Percentiles rank a stretch among this genome's conserved stretches.
Evolutionary conservation across 2,797 vertebrate genomes (phyloP).

Genomic region (Sebastes oblongus): DNA sequence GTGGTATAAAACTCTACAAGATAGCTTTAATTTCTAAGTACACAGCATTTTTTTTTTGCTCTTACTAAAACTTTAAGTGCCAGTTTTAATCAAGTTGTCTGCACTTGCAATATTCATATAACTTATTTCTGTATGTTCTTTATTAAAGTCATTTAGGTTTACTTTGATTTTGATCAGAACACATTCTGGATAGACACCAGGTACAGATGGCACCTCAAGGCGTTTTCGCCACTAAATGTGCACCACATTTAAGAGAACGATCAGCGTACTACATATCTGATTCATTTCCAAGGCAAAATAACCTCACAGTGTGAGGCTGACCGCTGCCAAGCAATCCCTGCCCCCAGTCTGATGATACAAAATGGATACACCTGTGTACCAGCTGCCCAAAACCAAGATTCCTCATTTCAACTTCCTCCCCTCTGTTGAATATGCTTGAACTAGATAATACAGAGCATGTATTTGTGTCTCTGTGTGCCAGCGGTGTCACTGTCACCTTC

Average conservation of each 20-base stretch:
- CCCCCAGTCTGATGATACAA: slow-evolving; percentile 26
- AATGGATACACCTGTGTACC: slow-evolving; percentile 43
- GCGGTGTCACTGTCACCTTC: background rate
- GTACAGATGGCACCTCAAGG: slow-evolving; percentile 8
- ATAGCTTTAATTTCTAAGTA: background rate
- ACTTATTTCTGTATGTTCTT: background rate
- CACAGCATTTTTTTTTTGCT: background rate
- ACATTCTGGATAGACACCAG: background rate
- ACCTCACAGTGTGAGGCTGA: background rate
- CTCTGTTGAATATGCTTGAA: slow-evolving; percentile 6
- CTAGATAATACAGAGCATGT: background rate
- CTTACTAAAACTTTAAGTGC: background rate
- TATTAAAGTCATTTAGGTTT: background rate
- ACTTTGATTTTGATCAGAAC: slow-evolving; percentile 3
- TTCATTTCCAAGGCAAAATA: slow-evolving; percentile 35
- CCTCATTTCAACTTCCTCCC: background rate
- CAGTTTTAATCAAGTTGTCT: background rate
- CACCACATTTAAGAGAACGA: slow-evolving; percentile 18
- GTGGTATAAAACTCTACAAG: too few relatives aligned
- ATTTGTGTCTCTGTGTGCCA: background rate
- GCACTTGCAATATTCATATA: background rate
- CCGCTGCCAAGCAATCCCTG: slow-evolving; percentile 19
- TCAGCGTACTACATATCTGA: slow-evolving; percentile 10
- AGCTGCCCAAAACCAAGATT: slow-evolving; percentile 31
- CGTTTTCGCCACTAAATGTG: background rate